Evolutionary conservation across 2,797 vertebrate species (phyloP), one percentile per base, ranked within the genome.

Genomic region (Phylloscopus collybita): DNA sequence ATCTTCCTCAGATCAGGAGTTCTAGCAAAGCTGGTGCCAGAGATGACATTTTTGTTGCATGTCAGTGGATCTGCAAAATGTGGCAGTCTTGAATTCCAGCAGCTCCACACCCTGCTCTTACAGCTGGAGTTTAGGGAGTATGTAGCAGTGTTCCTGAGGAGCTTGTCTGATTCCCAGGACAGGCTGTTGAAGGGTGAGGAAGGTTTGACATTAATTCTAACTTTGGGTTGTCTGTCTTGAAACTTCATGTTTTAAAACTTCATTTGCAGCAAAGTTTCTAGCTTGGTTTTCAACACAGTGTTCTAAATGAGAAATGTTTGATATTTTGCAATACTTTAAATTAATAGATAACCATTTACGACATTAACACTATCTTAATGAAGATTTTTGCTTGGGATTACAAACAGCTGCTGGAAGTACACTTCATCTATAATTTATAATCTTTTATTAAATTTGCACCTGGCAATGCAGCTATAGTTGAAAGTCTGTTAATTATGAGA

Each of bases 361-460:
- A 61, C 3, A 18, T 92, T 96, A 96, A 92, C 51, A 26, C 64
- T 86, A 29, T 88, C 95, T 95, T 97, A 97, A 97, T 97, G 97
- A 97, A 95, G 95, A 93, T 94, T 97, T 97, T 97, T 97, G 86
- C 92, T 91, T 90, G 83, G 79, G 79, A 96, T 95, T 97, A 96
- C 91, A 96, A 97, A 97, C 97, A 98, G 97, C 96, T 98, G 97
- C 95, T 98, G 96, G 93, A 97, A 98, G 95, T 95, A 88, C 87
- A 94, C 93, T 96, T 95, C 96, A 97, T 97, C 91, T 97, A 98
- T 98, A 96, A 97, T 97, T 97, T 97, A 96, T 97, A 97, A 95
- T 96, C 91, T 97, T 97, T 97, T 98, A 98, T 98, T 98, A 97
- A 98, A 97, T 97, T 98, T 97, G 96, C 97, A 98, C 97, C 97